Base-by-base conservation (phyloP, 2,888 invertebrate genomes). In the Tigriopus californicus region DNA sequence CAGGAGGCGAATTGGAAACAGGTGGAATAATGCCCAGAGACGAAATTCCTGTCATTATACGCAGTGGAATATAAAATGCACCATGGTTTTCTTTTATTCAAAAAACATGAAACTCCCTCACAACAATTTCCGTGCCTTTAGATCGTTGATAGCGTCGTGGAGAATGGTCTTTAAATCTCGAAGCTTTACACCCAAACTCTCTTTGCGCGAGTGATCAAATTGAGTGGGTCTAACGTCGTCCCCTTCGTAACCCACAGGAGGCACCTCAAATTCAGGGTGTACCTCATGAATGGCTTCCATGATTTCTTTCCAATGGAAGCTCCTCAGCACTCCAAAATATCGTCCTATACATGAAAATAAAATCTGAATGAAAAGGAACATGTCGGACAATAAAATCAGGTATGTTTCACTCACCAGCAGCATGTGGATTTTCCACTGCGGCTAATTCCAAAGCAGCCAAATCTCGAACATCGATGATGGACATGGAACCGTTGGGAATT, bases 281-380 rank as follows among this genome's bases (percentile, higher is more conserved):
- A 20, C 20, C 5, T 49, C 13, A 13, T 49, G 15, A 12, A 49
- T 20, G 20, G 49, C 22, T 11, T 49, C 49, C 20, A 49, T 22
- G 4, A 49, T 49, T 8, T 49, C 49, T 49, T 22, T 49, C 49
- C 49, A 49, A 18, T 49, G 49, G 20, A 18, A 49, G 49, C 49
- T 49, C 5, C 20, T 22, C 13, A 49, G 20, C 2, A 49, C 49
- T 20, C 49, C 49, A 49, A 49, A 49, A 22, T 49, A 49, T 49
- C 49, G 49, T 20, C 49, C 49, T 49, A 18, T 4, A 8, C 5
- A 22, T 44, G 3, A 44, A 44, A 44, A 44, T n/a, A 6, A 15
- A 18, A 5, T 44, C 10, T 10, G 10, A 18, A 44, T 5, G 44
- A 6, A 3, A 44, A 18, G 5, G 4, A 4, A 44, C 44, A n/a